phyloP scores from a whole-genome alignment of 2,113 vertebrate species.

The Blennius ocellaris region DNA sequence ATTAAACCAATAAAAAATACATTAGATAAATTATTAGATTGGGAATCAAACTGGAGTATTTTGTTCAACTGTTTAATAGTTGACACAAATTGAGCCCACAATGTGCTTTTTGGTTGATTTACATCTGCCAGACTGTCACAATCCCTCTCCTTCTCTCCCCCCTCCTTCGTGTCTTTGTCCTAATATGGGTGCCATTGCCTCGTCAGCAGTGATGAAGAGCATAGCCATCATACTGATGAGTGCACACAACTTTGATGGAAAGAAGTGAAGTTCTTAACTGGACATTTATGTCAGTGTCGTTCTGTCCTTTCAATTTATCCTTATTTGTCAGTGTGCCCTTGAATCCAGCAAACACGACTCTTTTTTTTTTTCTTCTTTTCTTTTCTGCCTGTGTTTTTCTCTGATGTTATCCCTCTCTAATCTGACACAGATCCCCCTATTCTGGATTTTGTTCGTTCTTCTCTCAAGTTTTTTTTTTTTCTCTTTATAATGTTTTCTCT shows the following conservation, averaged over 20 bases:
- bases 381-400: neutral
- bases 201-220: slow-evolving; percentile 46
- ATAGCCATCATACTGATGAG: slow-evolving; percentile 52
- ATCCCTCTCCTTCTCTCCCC: slow-evolving; percentile 22
- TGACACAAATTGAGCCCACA: slow-evolving; percentile 17
- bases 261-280: slow-evolving; percentile 31
- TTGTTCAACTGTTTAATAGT: neutral
- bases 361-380: neutral
- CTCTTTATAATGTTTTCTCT: too few species aligned
- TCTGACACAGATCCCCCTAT: neutral
- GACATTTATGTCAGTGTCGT: slow-evolving; percentile 38
- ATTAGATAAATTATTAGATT: neutral
- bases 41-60: neutral
- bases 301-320: slow-evolving; percentile 17
- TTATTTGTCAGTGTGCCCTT: slow-evolving; percentile 41
- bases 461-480: neutral
- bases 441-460: neutral
- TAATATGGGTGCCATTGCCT: slow-evolving; percentile 28
- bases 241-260: slow-evolving; percentile 42
- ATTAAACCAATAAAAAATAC: neutral
- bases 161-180: slow-evolving; percentile 10
- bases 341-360: slow-evolving; percentile 36
- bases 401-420: slow-evolving; percentile 3
- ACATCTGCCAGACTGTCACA: slow-evolving; percentile 28
- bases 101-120: slow-evolving; percentile 39